phyloP scores from a whole-genome alignment of 2,113 vertebrate species.

The Phylloscopus trochilus region DNA sequence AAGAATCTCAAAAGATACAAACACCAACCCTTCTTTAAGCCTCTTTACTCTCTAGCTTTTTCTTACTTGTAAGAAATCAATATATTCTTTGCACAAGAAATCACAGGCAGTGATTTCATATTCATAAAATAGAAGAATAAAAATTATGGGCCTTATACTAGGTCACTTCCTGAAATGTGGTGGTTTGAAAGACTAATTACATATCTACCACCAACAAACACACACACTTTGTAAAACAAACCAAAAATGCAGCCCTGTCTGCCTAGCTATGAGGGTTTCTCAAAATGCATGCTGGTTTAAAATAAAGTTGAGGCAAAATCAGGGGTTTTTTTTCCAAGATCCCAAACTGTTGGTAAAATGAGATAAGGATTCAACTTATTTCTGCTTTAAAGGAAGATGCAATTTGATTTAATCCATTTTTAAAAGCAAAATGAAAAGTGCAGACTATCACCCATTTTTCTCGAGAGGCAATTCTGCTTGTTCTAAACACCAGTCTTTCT shows the following conservation, averaged over 20 bases:
- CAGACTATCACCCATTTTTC: background rate
- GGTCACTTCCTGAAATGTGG: background rate
- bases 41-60: background rate
- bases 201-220: background rate
- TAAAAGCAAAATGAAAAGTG: background rate
- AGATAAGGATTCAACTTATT: background rate
- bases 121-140: background rate
- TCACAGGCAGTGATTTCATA: background rate
- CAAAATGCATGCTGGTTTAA: background rate
- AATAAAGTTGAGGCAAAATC: background rate
- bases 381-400: background rate
- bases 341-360: background rate
- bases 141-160: background rate
- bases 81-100: background rate
- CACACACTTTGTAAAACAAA: background rate
- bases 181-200: background rate
- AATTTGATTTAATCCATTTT: background rate
- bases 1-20: background rate
- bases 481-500: background rate
- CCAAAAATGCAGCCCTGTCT: background rate
- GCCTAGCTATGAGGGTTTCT: background rate
- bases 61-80: background rate
- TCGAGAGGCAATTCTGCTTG: background rate
- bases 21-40: background rate
- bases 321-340: background rate